These are phyloP conservation scores for Poecilia picta DNA, from an alignment of 2,797 vertebrate species.

Conservation along the genomic window DNA sequence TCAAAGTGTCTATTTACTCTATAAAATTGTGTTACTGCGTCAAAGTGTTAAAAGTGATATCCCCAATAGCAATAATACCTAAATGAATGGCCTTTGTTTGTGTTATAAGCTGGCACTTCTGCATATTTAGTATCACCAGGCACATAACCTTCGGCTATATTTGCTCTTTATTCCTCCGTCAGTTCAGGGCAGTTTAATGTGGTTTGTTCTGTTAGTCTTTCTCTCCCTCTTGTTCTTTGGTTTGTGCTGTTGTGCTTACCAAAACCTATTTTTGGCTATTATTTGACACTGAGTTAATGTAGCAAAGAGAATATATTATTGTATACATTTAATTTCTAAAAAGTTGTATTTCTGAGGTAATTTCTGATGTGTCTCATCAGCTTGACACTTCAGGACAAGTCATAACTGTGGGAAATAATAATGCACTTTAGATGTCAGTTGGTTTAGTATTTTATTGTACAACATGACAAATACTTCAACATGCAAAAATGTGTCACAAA, in stretches of 20 bases:
- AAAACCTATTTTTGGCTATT: not conserved
- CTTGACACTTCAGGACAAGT: not conserved
- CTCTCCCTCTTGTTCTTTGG: not conserved
- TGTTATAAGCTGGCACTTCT: conserved; percentile 37
- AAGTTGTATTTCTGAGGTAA: not conserved
- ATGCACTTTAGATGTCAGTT: not conserved
- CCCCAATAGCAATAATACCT: conserved; percentile 17
- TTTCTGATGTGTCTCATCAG: not conserved
- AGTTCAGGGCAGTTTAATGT: conserved; percentile 14
- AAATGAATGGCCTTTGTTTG: conserved; percentile 6
- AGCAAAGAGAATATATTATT: conserved; percentile 8
- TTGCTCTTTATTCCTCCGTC: conserved; percentile 37
- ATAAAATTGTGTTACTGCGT: conserved; percentile 6
- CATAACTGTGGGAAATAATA: not conserved
- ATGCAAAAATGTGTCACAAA: not conserved
- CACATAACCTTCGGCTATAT: conserved; percentile 14
- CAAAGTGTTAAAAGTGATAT: not conserved
- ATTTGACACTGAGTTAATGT: not conserved
- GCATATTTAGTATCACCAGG: conserved; percentile 31
- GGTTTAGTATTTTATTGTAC: not conserved
- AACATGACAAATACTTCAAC: not conserved
- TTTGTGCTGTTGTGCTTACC: not conserved
- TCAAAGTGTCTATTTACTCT: not conserved
- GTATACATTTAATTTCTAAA: not conserved
- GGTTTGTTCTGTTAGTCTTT: conserved; percentile 10